phyloP scores from a whole-genome alignment of 2,113 vertebrate genomes.

The Tautogolabrus adspersus region DNA sequence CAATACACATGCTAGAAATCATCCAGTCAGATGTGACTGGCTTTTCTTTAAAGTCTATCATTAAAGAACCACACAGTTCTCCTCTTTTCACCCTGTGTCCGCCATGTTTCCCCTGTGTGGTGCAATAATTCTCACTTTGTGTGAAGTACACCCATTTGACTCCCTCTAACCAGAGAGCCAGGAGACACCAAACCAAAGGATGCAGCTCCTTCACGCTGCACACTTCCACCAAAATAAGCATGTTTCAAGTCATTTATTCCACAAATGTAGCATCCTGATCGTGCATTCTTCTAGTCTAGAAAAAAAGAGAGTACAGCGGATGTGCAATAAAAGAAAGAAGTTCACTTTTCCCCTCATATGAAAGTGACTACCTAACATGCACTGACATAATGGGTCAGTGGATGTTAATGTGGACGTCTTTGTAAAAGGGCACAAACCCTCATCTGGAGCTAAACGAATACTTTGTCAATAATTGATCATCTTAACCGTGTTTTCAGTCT shows the following conservation, averaged over 20 bases:
- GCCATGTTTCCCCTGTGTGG: conserved; percentile 52
- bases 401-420: conserved; percentile 24
- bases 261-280: not conserved
- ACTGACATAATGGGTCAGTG: conserved; percentile 3
- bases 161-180: conserved; percentile 32
- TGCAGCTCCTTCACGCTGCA: conserved; percentile 13
- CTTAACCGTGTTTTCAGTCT: conserved; percentile 34
- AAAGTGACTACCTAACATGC: not conserved
- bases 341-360: not conserved
- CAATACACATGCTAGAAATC: conserved; percentile 45
- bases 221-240: conserved; percentile 30
- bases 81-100: conserved; percentile 30
- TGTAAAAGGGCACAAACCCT: conserved; percentile 14
- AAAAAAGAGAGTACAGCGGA: not conserved
- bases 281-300: not conserved
- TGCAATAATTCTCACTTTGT: conserved; percentile 56
- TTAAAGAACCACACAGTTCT: conserved; percentile 44
- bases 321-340: not conserved
- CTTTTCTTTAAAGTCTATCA: conserved; percentile 29
- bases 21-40: conserved; percentile 35
- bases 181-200: conserved; percentile 27
- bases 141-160: not conserved
- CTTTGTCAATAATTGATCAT: conserved; percentile 50
- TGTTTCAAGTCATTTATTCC: conserved; percentile 14
- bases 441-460: conserved; percentile 28